Conservation (phyloP, 1,140 invertebrate genomes). For the Aphelenchoides avenae region DNA sequence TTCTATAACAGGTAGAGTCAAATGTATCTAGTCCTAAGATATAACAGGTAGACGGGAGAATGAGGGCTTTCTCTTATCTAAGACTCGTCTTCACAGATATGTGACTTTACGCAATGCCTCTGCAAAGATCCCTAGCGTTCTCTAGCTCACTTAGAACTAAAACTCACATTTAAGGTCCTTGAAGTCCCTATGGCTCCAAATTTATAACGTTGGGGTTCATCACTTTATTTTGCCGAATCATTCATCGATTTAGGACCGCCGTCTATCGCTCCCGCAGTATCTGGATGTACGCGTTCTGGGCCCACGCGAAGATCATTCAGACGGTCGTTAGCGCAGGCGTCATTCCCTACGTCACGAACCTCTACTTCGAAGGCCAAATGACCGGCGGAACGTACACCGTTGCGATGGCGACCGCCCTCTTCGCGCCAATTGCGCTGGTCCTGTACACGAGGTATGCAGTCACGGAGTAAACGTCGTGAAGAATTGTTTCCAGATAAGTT, state of each 20-base stretch:
- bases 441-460: neutral
- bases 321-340: slow-evolving; percentile 1
- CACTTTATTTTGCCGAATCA: too few relatives aligned
- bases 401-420: neutral
- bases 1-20: too few relatives aligned
- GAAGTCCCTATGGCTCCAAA: too few relatives aligned
- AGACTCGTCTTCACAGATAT: too few relatives aligned
- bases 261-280: slow-evolving; percentile 13
- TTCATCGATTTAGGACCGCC: slow-evolving; percentile 9
- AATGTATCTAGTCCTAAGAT: too few relatives aligned
- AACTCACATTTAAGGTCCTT: too few relatives aligned
- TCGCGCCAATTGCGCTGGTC: slow-evolving; percentile 3
- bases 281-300: neutral
- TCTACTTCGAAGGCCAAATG: neutral
- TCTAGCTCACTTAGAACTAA: too few relatives aligned
- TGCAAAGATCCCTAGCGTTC: too few relatives aligned
- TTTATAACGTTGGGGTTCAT: too few relatives aligned
- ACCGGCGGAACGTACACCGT: neutral
- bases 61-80: too few relatives aligned
- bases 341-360: slow-evolving; percentile 5
- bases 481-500: neutral
- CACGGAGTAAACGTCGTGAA: neutral
- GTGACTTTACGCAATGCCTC: too few relatives aligned
- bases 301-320: slow-evolving; percentile 12
- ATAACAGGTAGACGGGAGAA: too few relatives aligned